Base-by-base conservation (phyloP, 2,113 vertebrate genomes). In the Scartelaos histophorus region DNA sequence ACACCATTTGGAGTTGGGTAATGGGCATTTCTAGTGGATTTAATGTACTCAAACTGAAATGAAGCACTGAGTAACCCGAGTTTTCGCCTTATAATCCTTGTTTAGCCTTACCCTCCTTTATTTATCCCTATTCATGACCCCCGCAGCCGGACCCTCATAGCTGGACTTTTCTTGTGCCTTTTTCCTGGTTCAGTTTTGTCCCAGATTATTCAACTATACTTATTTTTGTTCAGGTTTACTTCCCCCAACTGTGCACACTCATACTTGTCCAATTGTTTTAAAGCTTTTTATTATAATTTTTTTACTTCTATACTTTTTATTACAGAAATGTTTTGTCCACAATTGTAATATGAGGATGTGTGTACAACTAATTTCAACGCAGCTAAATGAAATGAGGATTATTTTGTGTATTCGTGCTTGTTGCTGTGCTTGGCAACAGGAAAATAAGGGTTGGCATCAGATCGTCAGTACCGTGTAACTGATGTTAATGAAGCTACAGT, bases 151-250 rank as follows among this genome's bases (percentile, higher is more conserved):
- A 68, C 68, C 69, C 71, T 72, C 70, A 69, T 79, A 49, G 76
- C 79, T 86, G 82, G 70, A 67, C 77, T 85, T 83, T 35, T 67
- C 60, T 82, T 74, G 88, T 90, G 89, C 91, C 89, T 92, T 92
- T 83, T 71, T 77, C 82, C 67, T 49, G 51, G 54, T 85, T 70
- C 29, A 84, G 79, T 84, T 70, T 61, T 65, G 60, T 15, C 75
- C 69, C 61, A 76, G 22, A 22, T 0, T 66, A 49, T 24, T 62
- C 34, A 38, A 22, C 53, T 56, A 25, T 61, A 5, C 12, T 34
- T 15, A 1, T 6, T 34, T 17, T 1, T 67, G 61, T 61, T 61
- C 25, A 61, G 58, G 58, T 61, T 61, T 61, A 19, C 58, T 15
- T 34, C 9, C 58, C 34, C 7, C 16, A 1, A 17, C 58, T 7